These are phyloP conservation scores for Heliangelus exortis DNA, from an alignment of 2,797 vertebrate species.

Conservation along the genomic window DNA sequence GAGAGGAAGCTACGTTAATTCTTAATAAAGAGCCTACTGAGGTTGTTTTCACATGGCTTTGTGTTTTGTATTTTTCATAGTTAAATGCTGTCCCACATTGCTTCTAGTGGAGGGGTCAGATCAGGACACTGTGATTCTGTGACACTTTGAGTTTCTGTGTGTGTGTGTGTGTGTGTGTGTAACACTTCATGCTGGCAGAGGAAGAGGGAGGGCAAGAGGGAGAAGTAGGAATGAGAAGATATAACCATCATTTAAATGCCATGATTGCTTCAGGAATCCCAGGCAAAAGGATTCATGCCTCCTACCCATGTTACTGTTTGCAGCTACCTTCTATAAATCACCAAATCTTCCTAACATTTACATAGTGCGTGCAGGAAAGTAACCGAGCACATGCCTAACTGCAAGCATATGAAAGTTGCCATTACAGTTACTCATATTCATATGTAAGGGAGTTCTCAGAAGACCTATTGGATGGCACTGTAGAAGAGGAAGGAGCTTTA, in stretches of 20 bases:
- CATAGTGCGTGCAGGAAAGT: neutral
- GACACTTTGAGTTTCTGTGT: neutral
- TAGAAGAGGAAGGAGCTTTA: neutral
- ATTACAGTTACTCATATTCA: neutral
- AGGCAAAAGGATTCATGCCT: neutral
- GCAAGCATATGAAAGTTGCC: neutral
- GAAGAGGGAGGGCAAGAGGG: neutral
- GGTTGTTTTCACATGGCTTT: constrained; percentile 18
- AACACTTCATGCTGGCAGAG: constrained; percentile 47
- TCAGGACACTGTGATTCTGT: neutral
- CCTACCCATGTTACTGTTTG: neutral
- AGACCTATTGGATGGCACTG: neutral
- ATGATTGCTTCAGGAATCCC: neutral
- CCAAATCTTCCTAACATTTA: neutral
- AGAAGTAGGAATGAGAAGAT: neutral
- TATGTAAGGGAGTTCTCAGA: neutral
- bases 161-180: neutral
- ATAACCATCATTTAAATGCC: neutral
- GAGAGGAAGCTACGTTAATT: constrained; percentile 2
- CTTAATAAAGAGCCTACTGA: neutral
- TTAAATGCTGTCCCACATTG: constrained; percentile 9
- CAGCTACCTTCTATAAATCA: neutral
- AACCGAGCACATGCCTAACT: neutral
- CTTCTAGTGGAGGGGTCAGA: constrained; percentile 18
- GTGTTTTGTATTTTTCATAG: neutral